A percentile compares a stretch with the other conserved stretches of the same genome.
phyloP scores from a whole-genome alignment of 2,888 invertebrate species.

The Hymenopus coronatus region DNA sequence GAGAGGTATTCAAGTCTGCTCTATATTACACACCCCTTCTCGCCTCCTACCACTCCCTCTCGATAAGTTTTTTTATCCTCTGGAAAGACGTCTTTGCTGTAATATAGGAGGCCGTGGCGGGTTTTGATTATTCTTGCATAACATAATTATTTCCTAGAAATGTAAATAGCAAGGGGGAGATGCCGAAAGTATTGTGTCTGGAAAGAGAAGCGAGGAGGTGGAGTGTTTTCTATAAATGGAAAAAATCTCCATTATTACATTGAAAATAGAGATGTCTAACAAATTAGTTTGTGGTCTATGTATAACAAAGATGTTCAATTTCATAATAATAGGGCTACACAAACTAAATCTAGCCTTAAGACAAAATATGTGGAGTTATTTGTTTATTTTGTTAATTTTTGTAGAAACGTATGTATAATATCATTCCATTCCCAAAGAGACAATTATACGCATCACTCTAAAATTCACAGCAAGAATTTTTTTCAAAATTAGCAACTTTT shows the following conservation, averaged over 20 bases:
- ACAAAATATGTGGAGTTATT: no score
- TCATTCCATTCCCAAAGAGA: no score
- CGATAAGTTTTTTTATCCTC: not conserved
- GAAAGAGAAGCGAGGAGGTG: not conserved
- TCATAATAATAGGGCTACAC: no score
- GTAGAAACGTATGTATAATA: no score
- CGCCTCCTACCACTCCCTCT: not conserved
- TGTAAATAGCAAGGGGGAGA: not conserved
- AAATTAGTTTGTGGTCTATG: not conserved
- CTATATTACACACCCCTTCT: not conserved
- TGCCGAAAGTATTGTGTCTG: not conserved
- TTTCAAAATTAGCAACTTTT: no score
- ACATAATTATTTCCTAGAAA: not conserved
- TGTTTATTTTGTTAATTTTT: no score
- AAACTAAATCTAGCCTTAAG: no score
- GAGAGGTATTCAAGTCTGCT: not conserved
- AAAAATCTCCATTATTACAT: not conserved
- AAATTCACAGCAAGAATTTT: no score
- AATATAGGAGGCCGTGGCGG: not conserved
- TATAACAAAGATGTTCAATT: not conserved
- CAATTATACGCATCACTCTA: no score
- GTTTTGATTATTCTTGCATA: not conserved
- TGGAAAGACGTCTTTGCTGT: not conserved
- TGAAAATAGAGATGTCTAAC: not conserved
- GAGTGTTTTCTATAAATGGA: not conserved